Conservation (phyloP, 2,888 invertebrate genomes). For the Andrena marginata region DNA sequence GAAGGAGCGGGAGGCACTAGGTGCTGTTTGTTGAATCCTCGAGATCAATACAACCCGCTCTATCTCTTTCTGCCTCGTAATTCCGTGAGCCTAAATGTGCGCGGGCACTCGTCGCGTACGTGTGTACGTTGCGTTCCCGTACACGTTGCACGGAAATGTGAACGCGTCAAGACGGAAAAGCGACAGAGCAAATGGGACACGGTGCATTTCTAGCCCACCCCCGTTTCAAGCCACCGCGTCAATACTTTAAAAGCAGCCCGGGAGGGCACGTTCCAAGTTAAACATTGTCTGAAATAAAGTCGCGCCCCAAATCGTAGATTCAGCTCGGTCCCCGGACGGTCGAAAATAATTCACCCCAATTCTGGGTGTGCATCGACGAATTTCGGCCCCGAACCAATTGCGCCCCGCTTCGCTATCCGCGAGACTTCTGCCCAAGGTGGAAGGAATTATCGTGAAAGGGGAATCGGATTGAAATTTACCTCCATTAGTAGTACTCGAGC, state of each 20-base stretch:
- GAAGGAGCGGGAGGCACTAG: conserved; percentile 77
- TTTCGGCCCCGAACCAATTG: conserved; percentile 10
- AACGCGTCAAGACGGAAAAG: conserved; percentile 43
- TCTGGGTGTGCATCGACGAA: neutral
- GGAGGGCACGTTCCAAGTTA: conserved; percentile 19
- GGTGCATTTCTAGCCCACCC: conserved; percentile 18
- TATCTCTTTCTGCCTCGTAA: conserved; percentile 74
- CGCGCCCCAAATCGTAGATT: conserved; percentile 24
- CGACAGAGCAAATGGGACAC: conserved; percentile 44
- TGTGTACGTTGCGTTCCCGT: conserved; percentile 1
- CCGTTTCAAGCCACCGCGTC: conserved; percentile 45
- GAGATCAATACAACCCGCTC: conserved; percentile 83
- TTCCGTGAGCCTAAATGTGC: conserved; percentile 66
- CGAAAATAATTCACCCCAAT: conserved; percentile 38
- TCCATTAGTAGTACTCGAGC: neutral
- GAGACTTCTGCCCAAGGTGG: neutral
- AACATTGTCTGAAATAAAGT: neutral
- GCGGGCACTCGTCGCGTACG: conserved; percentile 35
- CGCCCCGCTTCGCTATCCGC: neutral
- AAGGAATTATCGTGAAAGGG: neutral
- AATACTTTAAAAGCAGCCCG: conserved; percentile 49
- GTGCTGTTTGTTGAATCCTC: conserved; percentile 83
- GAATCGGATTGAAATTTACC: neutral
- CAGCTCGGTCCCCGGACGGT: neutral
- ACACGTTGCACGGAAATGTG: conserved; percentile 27